A percentile compares a stretch with the other conserved stretches of the same genome.
These are phyloP conservation scores for Coenobita brevimanus DNA, from an alignment of 1,140 invertebrate species.

Conservation along the genomic window DNA sequence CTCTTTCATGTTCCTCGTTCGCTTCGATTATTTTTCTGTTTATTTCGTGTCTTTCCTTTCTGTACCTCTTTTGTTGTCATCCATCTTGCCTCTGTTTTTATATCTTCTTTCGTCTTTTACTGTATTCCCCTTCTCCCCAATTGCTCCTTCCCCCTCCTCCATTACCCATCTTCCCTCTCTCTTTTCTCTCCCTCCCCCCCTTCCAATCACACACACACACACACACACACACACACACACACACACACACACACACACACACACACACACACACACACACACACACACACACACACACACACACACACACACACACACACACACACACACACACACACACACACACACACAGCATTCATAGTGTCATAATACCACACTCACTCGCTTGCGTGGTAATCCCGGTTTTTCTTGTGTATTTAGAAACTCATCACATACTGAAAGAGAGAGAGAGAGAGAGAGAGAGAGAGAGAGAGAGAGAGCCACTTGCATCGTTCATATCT, in stretches of 20 bases:
- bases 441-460: too few relatives aligned
- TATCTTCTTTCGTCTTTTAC: background rate
- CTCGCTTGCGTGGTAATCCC: too few relatives aligned
- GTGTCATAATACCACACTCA: background rate
- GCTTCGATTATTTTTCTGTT: too few relatives aligned
- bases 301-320: slow-evolving; percentile 19
- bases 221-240: slow-evolving; percentile 11
- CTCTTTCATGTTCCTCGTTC: background rate
- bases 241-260: slow-evolving; percentile 5
- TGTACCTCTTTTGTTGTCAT: background rate
- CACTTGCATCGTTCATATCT: too few relatives aligned
- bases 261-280: slow-evolving; percentile 16
- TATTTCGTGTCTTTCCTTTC: background rate
- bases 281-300: slow-evolving; percentile 22
- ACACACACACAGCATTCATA: background rate
- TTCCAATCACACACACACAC: background rate
- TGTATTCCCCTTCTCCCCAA: too few relatives aligned
- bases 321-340: slow-evolving; percentile 33
- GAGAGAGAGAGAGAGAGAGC: too few relatives aligned
- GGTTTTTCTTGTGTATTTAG: too few relatives aligned
- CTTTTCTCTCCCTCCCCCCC: background rate
- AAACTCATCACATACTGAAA: too few relatives aligned
- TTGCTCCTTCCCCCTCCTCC: background rate
- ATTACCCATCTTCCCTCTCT: too few relatives aligned
- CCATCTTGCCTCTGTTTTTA: background rate